Conservation (phyloP, 2,113 vertebrate species). For the Empidonax alnorum region DNA sequence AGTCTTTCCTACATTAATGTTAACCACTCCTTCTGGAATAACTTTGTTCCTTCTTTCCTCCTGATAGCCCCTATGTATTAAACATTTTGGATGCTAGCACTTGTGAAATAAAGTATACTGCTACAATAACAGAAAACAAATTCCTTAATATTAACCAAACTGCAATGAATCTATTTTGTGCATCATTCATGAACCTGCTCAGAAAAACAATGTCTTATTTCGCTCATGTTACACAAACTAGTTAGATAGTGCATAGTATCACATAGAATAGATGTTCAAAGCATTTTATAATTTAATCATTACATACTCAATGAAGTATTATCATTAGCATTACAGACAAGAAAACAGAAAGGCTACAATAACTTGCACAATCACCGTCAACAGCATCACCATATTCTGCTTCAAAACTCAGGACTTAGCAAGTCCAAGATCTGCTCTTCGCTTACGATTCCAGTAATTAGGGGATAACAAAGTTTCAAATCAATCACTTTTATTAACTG, state of each 20-base stretch:
- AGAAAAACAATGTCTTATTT: background rate
- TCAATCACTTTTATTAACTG: background rate
- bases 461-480: background rate
- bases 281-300: background rate
- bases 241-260: background rate
- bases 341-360: background rate
- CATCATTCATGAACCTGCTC: background rate
- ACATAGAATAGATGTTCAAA: background rate
- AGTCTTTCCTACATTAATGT: background rate
- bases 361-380: background rate
- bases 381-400: background rate
- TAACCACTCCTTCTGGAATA: background rate
- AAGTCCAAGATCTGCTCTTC: background rate
- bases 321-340: background rate
- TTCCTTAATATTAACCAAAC: background rate
- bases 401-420: background rate
- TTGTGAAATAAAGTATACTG: background rate
- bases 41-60: background rate
- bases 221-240: background rate
- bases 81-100: background rate
- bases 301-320: background rate
- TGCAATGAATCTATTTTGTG: background rate
- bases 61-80: background rate
- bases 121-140: background rate
- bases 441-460: background rate